A percentile compares a stretch with the other conserved stretches of the same genome.
These are phyloP conservation scores for Altica lythri DNA, from an alignment of 2,888 invertebrate genomes.

Conservation along the genomic window DNA sequence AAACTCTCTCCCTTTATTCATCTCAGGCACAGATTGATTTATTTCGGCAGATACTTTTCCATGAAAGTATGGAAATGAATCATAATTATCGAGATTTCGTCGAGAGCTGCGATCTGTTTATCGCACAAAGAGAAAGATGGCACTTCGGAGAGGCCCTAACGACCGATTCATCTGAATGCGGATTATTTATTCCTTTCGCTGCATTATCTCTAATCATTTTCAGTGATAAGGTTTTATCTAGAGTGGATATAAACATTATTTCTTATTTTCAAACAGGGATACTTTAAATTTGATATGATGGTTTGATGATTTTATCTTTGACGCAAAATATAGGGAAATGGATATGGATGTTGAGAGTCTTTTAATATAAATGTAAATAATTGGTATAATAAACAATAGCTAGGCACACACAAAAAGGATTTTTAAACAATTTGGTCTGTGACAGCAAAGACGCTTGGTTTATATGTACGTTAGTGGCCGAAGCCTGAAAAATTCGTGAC, in stretches of 20 bases:
- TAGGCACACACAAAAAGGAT: too few relatives aligned
- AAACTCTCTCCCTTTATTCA: neutral
- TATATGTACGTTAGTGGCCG: too few relatives aligned
- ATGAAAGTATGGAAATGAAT: conserved; percentile 38
- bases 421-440: too few relatives aligned
- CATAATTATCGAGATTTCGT: conserved; percentile 40
- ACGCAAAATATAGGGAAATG: too few relatives aligned
- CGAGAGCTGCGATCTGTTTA: conserved; percentile 42
- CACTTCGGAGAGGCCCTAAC: conserved; percentile 50
- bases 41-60: conserved; percentile 29
- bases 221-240: conserved; percentile 53
- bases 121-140: conserved; percentile 34
- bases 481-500: too few relatives aligned
- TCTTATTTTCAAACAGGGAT: conserved; percentile 46
- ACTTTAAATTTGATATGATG: conserved; percentile 24
- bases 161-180: conserved; percentile 55
- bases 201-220: conserved; percentile 55
- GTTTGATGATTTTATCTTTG: conserved; percentile 1
- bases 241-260: conserved; percentile 53
- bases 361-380: too few relatives aligned
- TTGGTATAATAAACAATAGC: too few relatives aligned
- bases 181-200: conserved; percentile 55
- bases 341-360: too few relatives aligned
- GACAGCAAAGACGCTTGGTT: too few relatives aligned
- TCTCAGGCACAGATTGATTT: conserved; percentile 30